phyloP scores from a whole-genome alignment of 2,797 vertebrate genomes.

The Brachymystax lenok region DNA sequence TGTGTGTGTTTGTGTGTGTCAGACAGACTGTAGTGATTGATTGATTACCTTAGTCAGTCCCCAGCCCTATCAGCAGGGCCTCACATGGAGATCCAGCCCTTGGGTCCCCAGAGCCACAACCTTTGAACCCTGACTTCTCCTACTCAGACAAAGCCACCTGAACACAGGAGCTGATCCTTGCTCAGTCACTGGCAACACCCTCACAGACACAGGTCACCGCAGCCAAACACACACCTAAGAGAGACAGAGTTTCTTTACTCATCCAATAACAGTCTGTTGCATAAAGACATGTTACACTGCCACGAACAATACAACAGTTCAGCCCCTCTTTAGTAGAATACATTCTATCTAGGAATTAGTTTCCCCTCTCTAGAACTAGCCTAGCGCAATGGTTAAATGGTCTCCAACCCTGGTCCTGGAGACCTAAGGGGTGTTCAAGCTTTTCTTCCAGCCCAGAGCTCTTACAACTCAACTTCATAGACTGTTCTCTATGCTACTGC shows the following conservation, averaged over 20 bases:
- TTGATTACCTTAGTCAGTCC: constrained; percentile 77
- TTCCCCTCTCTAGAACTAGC: not conserved
- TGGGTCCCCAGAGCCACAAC: constrained; percentile 72
- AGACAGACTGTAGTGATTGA: not conserved
- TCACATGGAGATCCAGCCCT: constrained; percentile 77
- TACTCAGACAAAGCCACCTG: constrained; percentile 67
- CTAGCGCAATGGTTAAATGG: not conserved
- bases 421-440: not conserved
- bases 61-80: constrained; percentile 80
- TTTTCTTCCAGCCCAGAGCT: not conserved
- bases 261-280: not conserved
- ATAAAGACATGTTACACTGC: not conserved
- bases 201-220: constrained; percentile 52
- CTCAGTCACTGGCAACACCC: constrained; percentile 53
- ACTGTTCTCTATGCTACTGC: too few species aligned
- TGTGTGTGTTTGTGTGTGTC: not conserved
- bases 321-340: not conserved
- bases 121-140: constrained; percentile 73
- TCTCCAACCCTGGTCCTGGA: not conserved
- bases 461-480: not conserved
- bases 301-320: not conserved
- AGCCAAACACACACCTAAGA: constrained; percentile 77
- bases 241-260: constrained; percentile 34
- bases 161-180: constrained; percentile 68
- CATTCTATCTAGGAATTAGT: not conserved